Percentiles rank a stretch among this genome's conserved stretches.
phyloP scores from a whole-genome alignment of 2,797 vertebrate species.

The Capromys pilorides region DNA sequence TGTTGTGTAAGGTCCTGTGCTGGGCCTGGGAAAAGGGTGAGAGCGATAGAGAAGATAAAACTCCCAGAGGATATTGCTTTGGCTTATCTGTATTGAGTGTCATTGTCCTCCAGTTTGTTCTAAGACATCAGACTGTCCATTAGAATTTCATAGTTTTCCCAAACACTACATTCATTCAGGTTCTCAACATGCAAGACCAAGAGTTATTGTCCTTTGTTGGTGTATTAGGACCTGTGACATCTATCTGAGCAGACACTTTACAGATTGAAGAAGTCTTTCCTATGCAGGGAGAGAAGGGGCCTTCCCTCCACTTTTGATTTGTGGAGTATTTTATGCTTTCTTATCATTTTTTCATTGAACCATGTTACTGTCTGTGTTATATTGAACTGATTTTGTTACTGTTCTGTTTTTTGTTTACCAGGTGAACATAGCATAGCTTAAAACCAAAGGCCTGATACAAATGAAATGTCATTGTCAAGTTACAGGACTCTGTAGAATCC shows the following conservation, averaged over 20 bases:
- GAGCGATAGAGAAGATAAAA: background rate
- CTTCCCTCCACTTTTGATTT: background rate
- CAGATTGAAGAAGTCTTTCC: background rate
- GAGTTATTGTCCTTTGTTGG: accelerated
- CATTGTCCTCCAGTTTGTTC: background rate
- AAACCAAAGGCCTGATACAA: background rate
- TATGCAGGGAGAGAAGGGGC: background rate
- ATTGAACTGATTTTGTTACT: background rate
- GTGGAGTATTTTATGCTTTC: background rate
- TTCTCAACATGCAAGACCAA: background rate
- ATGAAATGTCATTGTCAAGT: background rate
- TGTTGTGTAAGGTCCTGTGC: background rate
- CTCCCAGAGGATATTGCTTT: background rate
- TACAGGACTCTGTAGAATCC: background rate
- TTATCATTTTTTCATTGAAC: background rate
- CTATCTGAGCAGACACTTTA: background rate
- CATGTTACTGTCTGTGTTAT: background rate
- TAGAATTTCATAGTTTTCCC: background rate
- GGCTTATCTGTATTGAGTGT: background rate
- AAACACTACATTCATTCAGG: background rate
- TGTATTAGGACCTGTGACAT: background rate
- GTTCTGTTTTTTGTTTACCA: background rate
- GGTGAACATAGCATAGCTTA: background rate
- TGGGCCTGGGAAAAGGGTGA: background rate
- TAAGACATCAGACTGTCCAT: background rate